Percentiles rank a stretch among this genome's conserved stretches.
Conservation (phyloP, 1,140 invertebrate genomes). For the Halictus rubicundus region DNA sequence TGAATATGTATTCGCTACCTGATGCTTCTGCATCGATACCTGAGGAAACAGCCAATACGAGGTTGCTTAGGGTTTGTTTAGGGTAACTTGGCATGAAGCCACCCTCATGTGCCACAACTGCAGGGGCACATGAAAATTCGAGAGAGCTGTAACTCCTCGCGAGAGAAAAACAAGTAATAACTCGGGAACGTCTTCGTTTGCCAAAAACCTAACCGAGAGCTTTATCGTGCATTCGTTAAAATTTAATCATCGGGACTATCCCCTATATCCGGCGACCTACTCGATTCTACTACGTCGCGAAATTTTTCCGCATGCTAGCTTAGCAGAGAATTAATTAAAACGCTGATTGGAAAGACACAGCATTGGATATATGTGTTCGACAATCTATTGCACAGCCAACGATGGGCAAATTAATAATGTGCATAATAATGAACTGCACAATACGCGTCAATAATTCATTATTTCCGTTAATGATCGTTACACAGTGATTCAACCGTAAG, state of each 20-base stretch:
- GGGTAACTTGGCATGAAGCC: slow-evolving; percentile 60
- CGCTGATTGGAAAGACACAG: no score
- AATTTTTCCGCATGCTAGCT: no score
- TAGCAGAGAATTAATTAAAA: no score
- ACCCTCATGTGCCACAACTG: slow-evolving; percentile 32
- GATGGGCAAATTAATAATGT: no score
- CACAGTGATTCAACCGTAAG: not conserved
- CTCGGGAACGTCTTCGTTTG: not conserved
- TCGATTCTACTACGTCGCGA: no score
- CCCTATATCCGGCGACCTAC: not conserved
- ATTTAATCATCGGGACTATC: not conserved
- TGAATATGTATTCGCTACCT: slow-evolving; percentile 47
- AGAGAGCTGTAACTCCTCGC: not conserved
- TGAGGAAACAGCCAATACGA: slow-evolving; percentile 32
- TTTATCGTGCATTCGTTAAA: not conserved
- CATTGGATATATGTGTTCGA: no score
- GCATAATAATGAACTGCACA: no score
- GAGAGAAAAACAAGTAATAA: not conserved
- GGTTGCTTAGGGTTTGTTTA: slow-evolving; percentile 59
- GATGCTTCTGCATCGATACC: slow-evolving; percentile 47
- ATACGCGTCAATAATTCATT: no score
- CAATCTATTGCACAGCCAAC: no score
- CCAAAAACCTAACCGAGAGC: not conserved
- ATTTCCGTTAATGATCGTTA: no score
- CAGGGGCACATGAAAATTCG: not conserved